Evolutionary conservation across 2,113 vertebrate genomes (phyloP).

Genomic region (Zonotrichia leucophrys): DNA sequence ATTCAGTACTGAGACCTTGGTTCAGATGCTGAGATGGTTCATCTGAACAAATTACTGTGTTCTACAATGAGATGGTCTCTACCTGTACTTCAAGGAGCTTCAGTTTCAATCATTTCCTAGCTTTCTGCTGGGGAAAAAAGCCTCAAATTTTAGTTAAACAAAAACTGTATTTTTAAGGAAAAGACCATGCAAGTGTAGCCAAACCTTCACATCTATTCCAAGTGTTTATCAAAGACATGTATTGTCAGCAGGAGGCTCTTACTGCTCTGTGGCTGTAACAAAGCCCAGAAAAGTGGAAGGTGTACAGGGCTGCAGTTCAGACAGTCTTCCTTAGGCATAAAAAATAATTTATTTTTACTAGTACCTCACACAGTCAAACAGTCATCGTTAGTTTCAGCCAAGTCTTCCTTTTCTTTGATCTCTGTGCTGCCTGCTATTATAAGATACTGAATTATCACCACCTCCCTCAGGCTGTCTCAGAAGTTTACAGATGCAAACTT

Average conservation of each 20-base stretch:
- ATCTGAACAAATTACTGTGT: accelerated
- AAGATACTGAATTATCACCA: constrained; percentile 45
- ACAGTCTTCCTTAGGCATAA: background rate
- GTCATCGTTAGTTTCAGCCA: background rate
- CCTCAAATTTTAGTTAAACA: background rate
- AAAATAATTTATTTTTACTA: constrained; percentile 1
- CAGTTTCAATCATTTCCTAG: background rate
- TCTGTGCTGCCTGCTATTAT: constrained; percentile 1
- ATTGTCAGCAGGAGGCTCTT: background rate
- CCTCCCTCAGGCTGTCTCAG: constrained; percentile 20
- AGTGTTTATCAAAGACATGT: background rate
- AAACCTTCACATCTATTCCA: background rate
- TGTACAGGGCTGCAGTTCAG: background rate
- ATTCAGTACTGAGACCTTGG: background rate
- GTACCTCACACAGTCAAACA: constrained; percentile 37
- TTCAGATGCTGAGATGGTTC: background rate
- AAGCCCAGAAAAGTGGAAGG: background rate
- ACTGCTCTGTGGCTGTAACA: background rate
- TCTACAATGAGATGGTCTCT: background rate
- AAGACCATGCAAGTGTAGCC: background rate
- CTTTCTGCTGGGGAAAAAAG: background rate
- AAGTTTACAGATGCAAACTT: constrained; percentile 42
- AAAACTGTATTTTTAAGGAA: background rate
- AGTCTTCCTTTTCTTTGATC: constrained; percentile 51
- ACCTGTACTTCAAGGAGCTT: background rate